Percentiles rank a stretch among this genome's conserved stretches.
These are phyloP conservation scores for Phyto melanocephala DNA, from an alignment of 2,888 invertebrate genomes.

Conservation along the genomic window DNA sequence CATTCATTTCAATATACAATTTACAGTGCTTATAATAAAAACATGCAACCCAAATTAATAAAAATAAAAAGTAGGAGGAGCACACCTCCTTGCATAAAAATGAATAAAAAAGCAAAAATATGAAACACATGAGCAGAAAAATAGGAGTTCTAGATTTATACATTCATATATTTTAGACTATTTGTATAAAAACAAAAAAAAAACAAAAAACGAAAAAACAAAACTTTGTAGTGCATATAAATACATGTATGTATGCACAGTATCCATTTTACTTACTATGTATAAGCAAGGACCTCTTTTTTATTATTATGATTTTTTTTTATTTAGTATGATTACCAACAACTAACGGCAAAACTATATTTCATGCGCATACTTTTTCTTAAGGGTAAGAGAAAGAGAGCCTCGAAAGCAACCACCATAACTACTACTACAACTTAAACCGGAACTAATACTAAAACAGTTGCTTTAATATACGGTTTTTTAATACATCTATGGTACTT, in stretches of 20 bases:
- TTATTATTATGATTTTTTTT: neutral
- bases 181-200: too few relatives aligned
- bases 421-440: neutral
- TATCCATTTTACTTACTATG: slow-evolving; percentile 44
- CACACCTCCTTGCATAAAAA: neutral
- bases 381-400: slow-evolving; percentile 49
- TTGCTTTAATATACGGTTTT: neutral
- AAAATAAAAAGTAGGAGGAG: slow-evolving; percentile 36
- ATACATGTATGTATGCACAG: neutral
- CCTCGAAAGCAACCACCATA: slow-evolving; percentile 2
- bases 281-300: neutral
- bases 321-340: neutral
- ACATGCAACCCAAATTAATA: neutral
- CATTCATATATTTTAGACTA: neutral
- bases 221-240: too few relatives aligned
- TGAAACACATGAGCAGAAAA: slow-evolving; percentile 41
- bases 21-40: neutral
- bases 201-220: too few relatives aligned
- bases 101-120: neutral
- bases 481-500: neutral
- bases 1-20: slow-evolving; percentile 26
- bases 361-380: slow-evolving; percentile 51
- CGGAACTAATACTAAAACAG: slow-evolving; percentile 25
- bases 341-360: slow-evolving; percentile 40
- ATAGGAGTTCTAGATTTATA: slow-evolving; percentile 16